These are phyloP conservation scores for Hepsetus odoe DNA, from an alignment of 2,113 vertebrate species.

Conservation along the genomic window DNA sequence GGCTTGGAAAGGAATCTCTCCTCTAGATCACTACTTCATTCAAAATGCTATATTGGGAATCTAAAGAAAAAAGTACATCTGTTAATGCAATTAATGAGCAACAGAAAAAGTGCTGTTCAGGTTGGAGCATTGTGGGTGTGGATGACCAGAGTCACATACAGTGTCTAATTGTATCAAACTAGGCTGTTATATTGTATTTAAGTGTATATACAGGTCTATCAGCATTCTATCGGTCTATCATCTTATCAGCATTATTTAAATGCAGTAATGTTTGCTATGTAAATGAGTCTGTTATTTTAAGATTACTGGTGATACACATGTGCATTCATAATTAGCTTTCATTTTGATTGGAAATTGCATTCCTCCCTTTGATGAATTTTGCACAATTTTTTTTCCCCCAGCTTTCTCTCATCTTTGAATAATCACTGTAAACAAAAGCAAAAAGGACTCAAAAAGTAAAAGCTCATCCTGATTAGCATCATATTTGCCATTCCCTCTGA, in stretches of 20 bases:
- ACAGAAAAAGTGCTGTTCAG: not conserved
- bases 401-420: not conserved
- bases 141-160: not conserved
- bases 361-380: not conserved
- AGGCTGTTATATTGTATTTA: not conserved
- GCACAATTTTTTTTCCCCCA: not conserved
- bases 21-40: not conserved
- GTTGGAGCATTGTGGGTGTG: no score
- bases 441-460: not conserved
- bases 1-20: conserved; percentile 10
- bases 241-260: not conserved
- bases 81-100: not conserved
- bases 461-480: conserved; percentile 36
- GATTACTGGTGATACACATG: not conserved
- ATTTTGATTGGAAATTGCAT: not conserved
- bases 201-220: not conserved
- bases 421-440: conserved; percentile 23
- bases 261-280: not conserved
- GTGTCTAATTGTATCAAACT: not conserved
- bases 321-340: not conserved
- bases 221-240: not conserved
- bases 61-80: not conserved
- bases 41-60: conserved; percentile 18
- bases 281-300: not conserved
- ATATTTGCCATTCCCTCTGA: conserved; percentile 61